Base-by-base conservation (phyloP, 2,888 invertebrate genomes). In the Morinoia aosen region DNA sequence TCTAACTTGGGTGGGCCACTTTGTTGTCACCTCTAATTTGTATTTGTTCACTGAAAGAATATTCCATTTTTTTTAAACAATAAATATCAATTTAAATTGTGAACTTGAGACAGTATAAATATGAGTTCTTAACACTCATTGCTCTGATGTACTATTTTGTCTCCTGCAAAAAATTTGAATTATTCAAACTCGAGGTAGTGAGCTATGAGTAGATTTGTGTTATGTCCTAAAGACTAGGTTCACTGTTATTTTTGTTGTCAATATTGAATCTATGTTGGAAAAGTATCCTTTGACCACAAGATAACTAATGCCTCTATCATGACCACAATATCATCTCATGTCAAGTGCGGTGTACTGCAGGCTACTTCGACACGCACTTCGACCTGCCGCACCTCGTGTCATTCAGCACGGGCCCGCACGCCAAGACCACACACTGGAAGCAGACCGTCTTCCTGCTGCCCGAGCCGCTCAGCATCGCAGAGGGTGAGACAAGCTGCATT, bases 311-410 rank as follows among this genome's bases (percentile, higher is more conserved):
- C 33, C 10, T 3, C 8, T 76, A 10, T 76, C 16, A 76, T 33
- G 33, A 33, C 33, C 25, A 2, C 33, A 10, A 76, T 33, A 76
- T 76, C 33, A 10, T 25, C 33, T 76, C 16, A 16, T 76, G 76
- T 25, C 39, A 8, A 2, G 12, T 40, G 48, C 3, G 19, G 33
- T 90, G 57, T 2, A 0, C 0, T 57, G 19, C 93, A 56, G 99
- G 99, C 14, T 99, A 98, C 97, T 99, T 99, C 97, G 99, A 99
- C 97, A 98, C 97, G 58, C 98, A 98, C 97, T 99, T 99, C 97
- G 98, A 98, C 97, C 97, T 98, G 95, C 98, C 98, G 2, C 98
- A 98, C 97, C 97, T 98, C 33, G 98, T 98, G 12, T 97, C 97
- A 8, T 98, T 99, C 97, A 98, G 98, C 95, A 99, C 99, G 0